Conservation (phyloP, 2,888 invertebrate species). For the Drosophila histrio region DNA sequence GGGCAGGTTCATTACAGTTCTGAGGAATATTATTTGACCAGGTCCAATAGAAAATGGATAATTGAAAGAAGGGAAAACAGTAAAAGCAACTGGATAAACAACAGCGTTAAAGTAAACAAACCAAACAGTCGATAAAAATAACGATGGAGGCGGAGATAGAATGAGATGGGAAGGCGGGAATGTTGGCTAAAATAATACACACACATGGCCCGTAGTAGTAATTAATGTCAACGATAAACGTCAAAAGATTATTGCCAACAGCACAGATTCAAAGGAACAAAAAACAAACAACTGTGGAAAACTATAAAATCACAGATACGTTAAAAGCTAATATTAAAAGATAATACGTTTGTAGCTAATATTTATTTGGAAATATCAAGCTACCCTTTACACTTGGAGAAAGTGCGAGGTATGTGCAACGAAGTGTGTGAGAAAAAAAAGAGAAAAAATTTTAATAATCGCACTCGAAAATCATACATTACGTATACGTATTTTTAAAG, state of each 20-base stretch:
- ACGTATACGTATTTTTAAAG: constrained; percentile 16
- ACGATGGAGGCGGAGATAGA: background rate
- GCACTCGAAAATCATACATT: too few species aligned
- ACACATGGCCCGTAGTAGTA: constrained; percentile 26
- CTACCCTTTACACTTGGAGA: background rate
- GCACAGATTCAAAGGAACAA: background rate
- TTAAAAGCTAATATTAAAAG: too few species aligned
- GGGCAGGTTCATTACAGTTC: constrained; percentile 10
- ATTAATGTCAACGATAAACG: constrained; percentile 60
- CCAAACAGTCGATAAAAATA: constrained; percentile 15
- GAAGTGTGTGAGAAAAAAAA: background rate
- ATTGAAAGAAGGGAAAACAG: constrained; percentile 20
- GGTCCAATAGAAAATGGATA: too few species aligned
- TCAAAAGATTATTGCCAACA: constrained; percentile 19
- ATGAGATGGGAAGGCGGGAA: background rate
- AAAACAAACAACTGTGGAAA: background rate
- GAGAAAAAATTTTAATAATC: background rate
- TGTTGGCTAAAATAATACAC: constrained; percentile 25
- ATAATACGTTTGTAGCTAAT: too few species aligned
- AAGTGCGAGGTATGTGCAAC: constrained; percentile 1
- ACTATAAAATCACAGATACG: too few species aligned
- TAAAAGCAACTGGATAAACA: constrained; percentile 37
- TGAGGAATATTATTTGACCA: too few species aligned
- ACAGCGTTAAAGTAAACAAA: constrained; percentile 39
- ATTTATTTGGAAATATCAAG: too few species aligned